Base-by-base conservation (phyloP, 2,797 vertebrate species). In the Coilia nasus region DNA sequence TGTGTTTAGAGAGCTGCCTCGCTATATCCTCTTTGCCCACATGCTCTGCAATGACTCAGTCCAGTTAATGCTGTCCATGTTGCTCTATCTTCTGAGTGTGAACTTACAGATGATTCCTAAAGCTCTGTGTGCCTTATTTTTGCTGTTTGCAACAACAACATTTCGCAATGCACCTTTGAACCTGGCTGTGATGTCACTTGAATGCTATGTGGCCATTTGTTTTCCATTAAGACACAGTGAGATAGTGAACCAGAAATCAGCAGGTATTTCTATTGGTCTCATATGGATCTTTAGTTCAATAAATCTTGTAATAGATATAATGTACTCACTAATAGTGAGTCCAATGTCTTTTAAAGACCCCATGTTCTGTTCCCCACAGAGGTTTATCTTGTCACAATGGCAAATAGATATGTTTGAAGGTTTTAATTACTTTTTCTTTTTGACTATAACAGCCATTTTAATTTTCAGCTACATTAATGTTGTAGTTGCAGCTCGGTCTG, bases 181-280 rank as follows among this genome's bases (percentile, higher is more conserved):
- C 1, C 89, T 95, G 82, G 88, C 91, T 19, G 23, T 93, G 83
- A 95, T 95, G 93, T n/a, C n/a, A n/a, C n/a, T n/a, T n/a, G n/a
- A n/a, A n/a, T n/a, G n/a, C n/a, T n/a, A n/a, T n/a, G n/a, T n/a
- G n/a, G n/a, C n/a, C n/a, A n/a, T n/a, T n/a, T n/a, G n/a, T n/a
- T n/a, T n/a, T n/a, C n/a, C n/a, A n/a, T n/a, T n/a, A n/a, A n/a
- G n/a, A n/a, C n/a, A n/a, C n/a, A n/a, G n/a, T n/a, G n/a, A n/a
- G n/a, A n/a, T n/a, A n/a, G n/a, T n/a, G n/a, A n/a, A n/a, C n/a
- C n/a, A n/a, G n/a, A n/a, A n/a, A n/a, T n/a, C n/a, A n/a, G n/a
- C n/a, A n/a, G n/a, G n/a, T n/a, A n/a, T n/a, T n/a, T n/a, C n/a
- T n/a, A n/a, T n/a, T n/a, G n/a, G n/a, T n/a, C n/a, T n/a, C n/a